Percentiles rank a stretch among this genome's conserved stretches.
Conservation (phyloP, 92 coral and sea anemone genomes). For the Nematostella vectensis region DNA sequence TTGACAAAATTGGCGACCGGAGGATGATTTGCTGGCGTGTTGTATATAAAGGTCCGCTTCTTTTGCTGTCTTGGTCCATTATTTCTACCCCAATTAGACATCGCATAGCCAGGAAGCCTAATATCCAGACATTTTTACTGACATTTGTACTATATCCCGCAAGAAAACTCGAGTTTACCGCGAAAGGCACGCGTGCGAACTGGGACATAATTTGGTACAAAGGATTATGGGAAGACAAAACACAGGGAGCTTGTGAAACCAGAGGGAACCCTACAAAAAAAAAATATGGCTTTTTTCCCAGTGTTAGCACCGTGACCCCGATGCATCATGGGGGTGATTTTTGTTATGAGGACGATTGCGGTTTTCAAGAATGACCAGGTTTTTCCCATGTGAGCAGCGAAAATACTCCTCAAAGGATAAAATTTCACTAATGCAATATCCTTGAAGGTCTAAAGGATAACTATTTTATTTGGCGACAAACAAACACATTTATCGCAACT, state of each 20-base stretch:
- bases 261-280: too few relatives aligned
- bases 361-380: too few relatives aligned
- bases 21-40: constrained; percentile 23
- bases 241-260: background rate
- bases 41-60: constrained; percentile 62
- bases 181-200: background rate
- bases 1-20: background rate
- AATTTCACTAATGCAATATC: too few relatives aligned
- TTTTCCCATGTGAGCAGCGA: too few relatives aligned
- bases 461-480: too few relatives aligned
- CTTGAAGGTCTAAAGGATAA: too few relatives aligned
- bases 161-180: constrained; percentile 9
- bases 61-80: constrained; percentile 35
- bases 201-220: background rate
- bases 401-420: too few relatives aligned
- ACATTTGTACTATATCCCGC: background rate
- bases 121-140: background rate
- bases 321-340: too few relatives aligned
- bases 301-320: too few relatives aligned
- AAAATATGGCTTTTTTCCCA: too few relatives aligned
- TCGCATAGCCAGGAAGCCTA: background rate
- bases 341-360: too few relatives aligned
- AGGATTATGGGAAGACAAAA: constrained; percentile 12
- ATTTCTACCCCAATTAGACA: constrained; percentile 34
- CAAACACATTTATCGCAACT: too few relatives aligned